These are phyloP conservation scores for Melanotaenia parkinsoni DNA, from an alignment of 2,797 vertebrate species.

Conservation along the genomic window DNA sequence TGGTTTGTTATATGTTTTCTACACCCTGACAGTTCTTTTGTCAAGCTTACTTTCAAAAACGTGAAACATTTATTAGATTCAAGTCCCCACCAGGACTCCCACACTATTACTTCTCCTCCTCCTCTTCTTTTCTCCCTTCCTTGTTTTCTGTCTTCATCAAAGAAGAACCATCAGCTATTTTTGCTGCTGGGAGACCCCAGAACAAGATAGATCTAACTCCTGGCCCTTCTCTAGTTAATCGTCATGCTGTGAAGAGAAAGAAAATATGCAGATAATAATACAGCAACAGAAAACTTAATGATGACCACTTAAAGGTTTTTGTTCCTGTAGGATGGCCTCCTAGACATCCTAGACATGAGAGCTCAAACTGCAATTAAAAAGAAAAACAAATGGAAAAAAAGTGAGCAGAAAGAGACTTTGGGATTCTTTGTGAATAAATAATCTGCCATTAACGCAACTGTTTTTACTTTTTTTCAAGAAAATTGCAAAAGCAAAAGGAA, in stretches of 20 bases:
- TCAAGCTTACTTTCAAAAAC: constrained; percentile 68
- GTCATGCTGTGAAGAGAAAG: constrained; percentile 32
- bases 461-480: constrained; percentile 18
- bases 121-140: constrained; percentile 30
- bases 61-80: constrained; percentile 74
- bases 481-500: constrained; percentile 7
- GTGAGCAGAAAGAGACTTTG: background rate
- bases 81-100: constrained; percentile 67
- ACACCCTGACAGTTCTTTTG: constrained; percentile 65
- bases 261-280: background rate
- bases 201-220: constrained; percentile 44
- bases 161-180: constrained; percentile 49
- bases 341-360: constrained; percentile 18
- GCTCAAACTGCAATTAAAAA: constrained; percentile 14
- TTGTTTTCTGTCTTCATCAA: constrained; percentile 66
- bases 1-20: constrained; percentile 63
- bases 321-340: background rate
- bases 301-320: too few species aligned
- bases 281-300: background rate
- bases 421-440: constrained; percentile 15
- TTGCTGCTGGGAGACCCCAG: constrained; percentile 33
- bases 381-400: constrained; percentile 3
- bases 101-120: constrained; percentile 47
- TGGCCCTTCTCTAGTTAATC: constrained; percentile 54
- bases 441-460: background rate